Conservation (phyloP, 2,888 invertebrate species). For the Terebella lapidaria region DNA sequence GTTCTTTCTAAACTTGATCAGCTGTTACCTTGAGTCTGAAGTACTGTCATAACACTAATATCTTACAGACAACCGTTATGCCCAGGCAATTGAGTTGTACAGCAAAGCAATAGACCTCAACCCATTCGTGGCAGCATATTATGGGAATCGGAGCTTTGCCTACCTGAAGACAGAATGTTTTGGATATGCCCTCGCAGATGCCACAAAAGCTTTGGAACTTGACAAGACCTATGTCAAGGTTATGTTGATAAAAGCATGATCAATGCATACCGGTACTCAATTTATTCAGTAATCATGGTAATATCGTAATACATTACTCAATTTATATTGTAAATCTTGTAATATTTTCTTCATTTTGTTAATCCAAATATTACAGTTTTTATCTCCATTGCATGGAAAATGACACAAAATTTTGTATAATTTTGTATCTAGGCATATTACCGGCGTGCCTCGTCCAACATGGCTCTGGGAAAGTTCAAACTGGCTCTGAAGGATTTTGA, state of each 20-base stretch:
- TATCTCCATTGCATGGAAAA: no score
- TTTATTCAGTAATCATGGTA: no score
- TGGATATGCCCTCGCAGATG: conserved; percentile 89
- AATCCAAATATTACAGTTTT: no score
- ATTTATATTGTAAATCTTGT: neutral
- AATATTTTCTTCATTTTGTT: no score
- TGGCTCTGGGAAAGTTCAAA: conserved; percentile 97
- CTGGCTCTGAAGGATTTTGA: conserved; percentile 94
- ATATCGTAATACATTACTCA: neutral
- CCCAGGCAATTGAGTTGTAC: conserved; percentile 78
- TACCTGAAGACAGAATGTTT: conserved; percentile 90
- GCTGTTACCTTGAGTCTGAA: no score
- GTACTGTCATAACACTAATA: no score
- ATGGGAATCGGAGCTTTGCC: conserved; percentile 91
- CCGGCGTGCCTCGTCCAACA: conserved; percentile 89
- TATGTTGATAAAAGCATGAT: no score
- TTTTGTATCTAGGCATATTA: conserved; percentile 80
- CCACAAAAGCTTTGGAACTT: conserved; percentile 81
- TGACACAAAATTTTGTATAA: no score
- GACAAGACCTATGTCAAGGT: conserved; percentile 83
- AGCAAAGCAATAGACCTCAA: conserved; percentile 80
- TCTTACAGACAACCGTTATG: conserved; percentile 77
- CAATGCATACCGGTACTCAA: no score
- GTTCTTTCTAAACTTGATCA: no score
- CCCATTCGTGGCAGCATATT: conserved; percentile 79